Base-by-base conservation (phyloP, 64 coral and sea anemone genomes). In the Platygyra sinensis region DNA sequence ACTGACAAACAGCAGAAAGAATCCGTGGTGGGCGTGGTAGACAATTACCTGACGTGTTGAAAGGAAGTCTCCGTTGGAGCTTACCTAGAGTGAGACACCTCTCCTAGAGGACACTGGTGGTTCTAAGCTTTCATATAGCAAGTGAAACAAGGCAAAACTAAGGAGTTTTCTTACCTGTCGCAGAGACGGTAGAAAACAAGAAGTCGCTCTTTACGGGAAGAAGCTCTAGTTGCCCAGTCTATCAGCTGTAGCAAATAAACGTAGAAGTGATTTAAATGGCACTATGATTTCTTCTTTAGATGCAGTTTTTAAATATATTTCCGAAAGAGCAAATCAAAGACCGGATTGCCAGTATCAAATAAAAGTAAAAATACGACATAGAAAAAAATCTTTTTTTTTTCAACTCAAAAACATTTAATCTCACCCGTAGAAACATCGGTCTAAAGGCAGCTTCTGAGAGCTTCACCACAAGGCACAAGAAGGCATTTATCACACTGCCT, bases 341-440 rank as follows among this genome's bases (percentile, higher is more conserved):
- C 39, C 6, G 39, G 3, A 46, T 46, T 46, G 39, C 6, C 39
- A 2, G 39, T 8, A 46, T 46, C 39, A 46, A 46, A 46, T 46
- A 46, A 46, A 46, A 46, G 39, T 46, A 46, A 46, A 46, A 46
- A 46, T 46, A 46, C 39, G 39, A 5, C 39, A 46, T 4, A 46
- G 5, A 46, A 57, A 79, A 79, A 79, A 20, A 20, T 1, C 8
- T 15, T 57, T 57, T 16, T 15, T 57, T 57, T 16, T 57, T 57
- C 54, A 13, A 57, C 10, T 16, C 54, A 2, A 16, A 11, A 57
- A 57, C 78, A 71, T 49, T 15, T 24, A 55, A 27, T 42, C 62
- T 62, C 11, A 99, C 96, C 96, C 93, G 93, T 46, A 99, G 73
- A 93, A 99, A 99, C 87, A 96, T 91, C 5, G 96, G 96, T 78